Percentiles rank a stretch among this genome's conserved stretches.
phyloP scores from a whole-genome alignment of 2,113 vertebrate genomes.

The Chionomys nivalis region DNA sequence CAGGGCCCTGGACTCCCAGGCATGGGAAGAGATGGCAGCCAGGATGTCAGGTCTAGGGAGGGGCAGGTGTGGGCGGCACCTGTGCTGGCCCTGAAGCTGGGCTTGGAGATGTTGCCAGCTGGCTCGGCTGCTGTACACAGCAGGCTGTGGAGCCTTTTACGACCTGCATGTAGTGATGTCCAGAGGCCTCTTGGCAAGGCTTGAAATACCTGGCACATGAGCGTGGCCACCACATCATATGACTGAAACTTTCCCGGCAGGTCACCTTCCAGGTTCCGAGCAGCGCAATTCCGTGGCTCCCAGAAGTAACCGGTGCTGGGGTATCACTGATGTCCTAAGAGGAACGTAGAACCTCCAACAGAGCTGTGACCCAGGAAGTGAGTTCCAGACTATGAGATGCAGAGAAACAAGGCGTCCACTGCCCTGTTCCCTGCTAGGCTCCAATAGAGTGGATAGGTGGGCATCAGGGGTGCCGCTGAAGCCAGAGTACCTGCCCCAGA shows the following conservation, averaged over 20 bases:
- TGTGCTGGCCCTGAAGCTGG: not conserved
- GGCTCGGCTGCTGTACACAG: fast-evolving
- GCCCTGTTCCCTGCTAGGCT: not conserved
- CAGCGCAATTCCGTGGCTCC: not conserved
- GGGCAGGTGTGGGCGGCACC: fast-evolving
- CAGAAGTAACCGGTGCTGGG: fast-evolving
- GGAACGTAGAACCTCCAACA: fast-evolving
- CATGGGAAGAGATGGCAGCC: fast-evolving
- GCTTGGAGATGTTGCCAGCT: not conserved
- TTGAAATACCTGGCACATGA: not conserved
- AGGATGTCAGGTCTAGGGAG: not conserved
- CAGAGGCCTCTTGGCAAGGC: not conserved
- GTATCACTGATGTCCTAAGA: fast-evolving
- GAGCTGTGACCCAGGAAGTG: fast-evolving
- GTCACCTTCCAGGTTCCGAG: fast-evolving
- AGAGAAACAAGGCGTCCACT: fast-evolving
- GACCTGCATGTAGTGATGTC: fast-evolving
- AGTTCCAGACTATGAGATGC: not conserved
- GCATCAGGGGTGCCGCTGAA: fast-evolving
- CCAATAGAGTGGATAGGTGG: not conserved
- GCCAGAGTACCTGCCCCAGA: fast-evolving
- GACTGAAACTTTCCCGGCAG: fast-evolving
- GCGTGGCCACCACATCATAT: fast-evolving
- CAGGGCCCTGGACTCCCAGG: not conserved
- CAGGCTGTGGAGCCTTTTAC: fast-evolving